Conservation (phyloP, 1,140 invertebrate genomes). For the Ridgeia piscesae region DNA sequence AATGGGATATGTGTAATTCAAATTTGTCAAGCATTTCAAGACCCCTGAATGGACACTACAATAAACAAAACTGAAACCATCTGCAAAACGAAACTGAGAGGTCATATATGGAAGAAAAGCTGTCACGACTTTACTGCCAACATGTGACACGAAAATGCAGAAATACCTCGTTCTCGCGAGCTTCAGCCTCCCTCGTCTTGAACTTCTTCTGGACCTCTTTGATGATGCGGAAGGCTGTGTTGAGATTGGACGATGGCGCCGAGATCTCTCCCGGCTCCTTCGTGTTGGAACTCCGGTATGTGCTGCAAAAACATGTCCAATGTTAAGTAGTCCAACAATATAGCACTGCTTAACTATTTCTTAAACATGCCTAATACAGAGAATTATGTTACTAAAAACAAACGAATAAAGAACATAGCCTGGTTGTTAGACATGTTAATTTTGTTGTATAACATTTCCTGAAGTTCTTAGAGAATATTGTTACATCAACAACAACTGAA, state of each 20-base stretch:
- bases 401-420: too few relatives aligned
- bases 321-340: background rate
- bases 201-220: conserved; percentile 99
- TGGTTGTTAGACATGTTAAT: too few relatives aligned
- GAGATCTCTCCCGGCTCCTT: conserved; percentile 97
- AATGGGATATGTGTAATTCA: too few relatives aligned
- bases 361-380: background rate
- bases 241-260: conserved; percentile 92
- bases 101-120: background rate
- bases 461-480: too few relatives aligned
- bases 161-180: conserved; percentile 87
- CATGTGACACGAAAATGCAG: background rate
- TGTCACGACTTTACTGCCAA: background rate
- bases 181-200: conserved; percentile 96
- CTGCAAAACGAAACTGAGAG: too few relatives aligned
- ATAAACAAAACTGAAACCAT: too few relatives aligned
- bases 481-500: too few relatives aligned
- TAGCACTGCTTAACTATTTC: background rate
- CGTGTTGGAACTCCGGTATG: conserved; percentile 96
- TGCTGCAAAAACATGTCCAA: conserved; percentile 63
- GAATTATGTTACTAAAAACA: too few relatives aligned
- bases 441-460: too few relatives aligned
- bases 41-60: too few relatives aligned
- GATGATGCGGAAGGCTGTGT: conserved; percentile 94
- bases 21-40: too few relatives aligned